These are phyloP conservation scores for Cylindroiulus punctatus DNA, from an alignment of 2,888 invertebrate genomes.

Conservation along the genomic window DNA sequence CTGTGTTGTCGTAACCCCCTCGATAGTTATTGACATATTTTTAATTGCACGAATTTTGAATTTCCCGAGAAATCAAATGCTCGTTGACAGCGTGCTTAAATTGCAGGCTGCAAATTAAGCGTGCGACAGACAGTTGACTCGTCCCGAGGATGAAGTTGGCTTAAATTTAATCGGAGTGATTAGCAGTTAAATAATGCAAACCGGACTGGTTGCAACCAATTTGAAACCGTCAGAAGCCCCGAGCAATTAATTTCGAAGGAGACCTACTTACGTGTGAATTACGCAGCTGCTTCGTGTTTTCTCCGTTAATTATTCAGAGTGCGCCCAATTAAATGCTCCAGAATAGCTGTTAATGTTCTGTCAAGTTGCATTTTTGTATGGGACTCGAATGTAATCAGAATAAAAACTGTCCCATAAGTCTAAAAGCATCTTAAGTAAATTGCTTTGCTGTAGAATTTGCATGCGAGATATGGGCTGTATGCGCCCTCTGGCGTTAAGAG, in stretches of 20 bases:
- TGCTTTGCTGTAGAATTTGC: too few relatives aligned
- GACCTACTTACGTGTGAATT: constrained; percentile 9
- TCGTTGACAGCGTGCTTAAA: background rate
- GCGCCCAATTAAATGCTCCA: background rate
- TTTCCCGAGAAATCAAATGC: background rate
- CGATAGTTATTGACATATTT: background rate
- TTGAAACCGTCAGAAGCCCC: background rate
- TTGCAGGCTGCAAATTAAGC: background rate
- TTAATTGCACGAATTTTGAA: background rate
- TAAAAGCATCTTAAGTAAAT: too few relatives aligned
- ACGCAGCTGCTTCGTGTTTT: constrained; percentile 27
- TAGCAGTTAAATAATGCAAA: constrained; percentile 47
- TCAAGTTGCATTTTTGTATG: background rate
- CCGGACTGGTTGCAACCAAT: background rate
- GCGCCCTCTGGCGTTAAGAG: too few relatives aligned
- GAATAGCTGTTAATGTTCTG: background rate
- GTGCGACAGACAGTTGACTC: background rate
- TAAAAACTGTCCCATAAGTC: background rate
- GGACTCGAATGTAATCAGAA: background rate
- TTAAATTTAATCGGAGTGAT: background rate
- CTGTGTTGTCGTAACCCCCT: background rate
- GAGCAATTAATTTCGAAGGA: constrained; percentile 33
- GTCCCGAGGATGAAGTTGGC: background rate
- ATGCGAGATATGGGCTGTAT: too few relatives aligned
- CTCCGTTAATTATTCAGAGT: constrained; percentile 22